Base-by-base conservation (phyloP, 2,113 vertebrate genomes). In the Halcyon malimbica region DNA sequence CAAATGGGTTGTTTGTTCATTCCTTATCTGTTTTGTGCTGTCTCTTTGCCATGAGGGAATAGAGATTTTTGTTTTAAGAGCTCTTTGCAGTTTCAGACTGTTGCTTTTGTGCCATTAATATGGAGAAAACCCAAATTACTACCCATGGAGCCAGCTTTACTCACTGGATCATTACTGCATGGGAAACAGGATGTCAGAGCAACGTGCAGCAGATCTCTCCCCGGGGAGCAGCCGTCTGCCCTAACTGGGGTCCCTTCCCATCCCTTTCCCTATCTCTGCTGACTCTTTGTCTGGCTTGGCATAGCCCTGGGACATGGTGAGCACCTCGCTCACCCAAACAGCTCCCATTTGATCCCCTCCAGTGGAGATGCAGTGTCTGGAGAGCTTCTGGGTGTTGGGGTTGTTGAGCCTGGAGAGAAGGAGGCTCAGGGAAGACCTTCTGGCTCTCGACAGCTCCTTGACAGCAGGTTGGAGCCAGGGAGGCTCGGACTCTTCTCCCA, bases 41-140 rank as follows among this genome's bases (percentile, higher is more conserved):
- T 85, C 92, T 76, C 94, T 87, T 88, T 92, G 78, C 79, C 94
- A 85, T 31, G 0, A 78, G 95, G 95, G 94, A 96, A 84, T 83
- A 87, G 87, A 80, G 79, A 69, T 95, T 96, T 96, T 93, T 94
- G 82, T 95, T 95, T 95, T 94, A 88, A 96, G 87, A 93, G 76
- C 91, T 87, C 82, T 97, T 97, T 96, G 91, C 80, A 37, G 69
- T 96, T 92, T 96, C 94, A 96, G 71, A 81, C 90, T 96, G 91
- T 92, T 96, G 97, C 94, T 84, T 97, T 96, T 94, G 92, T 89
- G 76, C 87, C 57, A 71, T 93, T 95, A 95, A 94, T 96, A 76
- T 41, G 68, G 51, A 89, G 79, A 92, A 94, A 94, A 91, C 86
- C 89, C 94, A 75, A 92, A 94, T 92, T 93, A 50, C 95, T 94